Evolutionary conservation across 2,113 vertebrate species (phyloP).

Genomic region (Pseudopodoces humilis): DNA sequence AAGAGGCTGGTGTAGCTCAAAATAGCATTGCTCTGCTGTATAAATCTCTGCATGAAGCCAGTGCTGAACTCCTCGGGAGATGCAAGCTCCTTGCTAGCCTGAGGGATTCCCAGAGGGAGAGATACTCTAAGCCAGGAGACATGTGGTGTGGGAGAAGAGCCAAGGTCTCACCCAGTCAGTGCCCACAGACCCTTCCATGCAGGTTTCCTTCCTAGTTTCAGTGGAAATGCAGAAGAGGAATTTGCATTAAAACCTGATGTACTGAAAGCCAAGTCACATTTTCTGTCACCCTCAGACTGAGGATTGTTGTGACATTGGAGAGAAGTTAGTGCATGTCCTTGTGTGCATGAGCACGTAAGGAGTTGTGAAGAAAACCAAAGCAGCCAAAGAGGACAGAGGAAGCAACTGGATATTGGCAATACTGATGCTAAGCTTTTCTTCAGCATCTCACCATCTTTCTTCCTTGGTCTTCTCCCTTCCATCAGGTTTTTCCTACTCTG

Average conservation of each 20-base stretch:
- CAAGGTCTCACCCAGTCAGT: not conserved
- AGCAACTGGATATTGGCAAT: not conserved
- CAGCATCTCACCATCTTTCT: not conserved
- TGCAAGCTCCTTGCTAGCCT: not conserved
- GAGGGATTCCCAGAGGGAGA: not conserved
- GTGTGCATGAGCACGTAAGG: not conserved
- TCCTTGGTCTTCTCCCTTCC: not conserved
- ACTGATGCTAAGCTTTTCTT: not conserved
- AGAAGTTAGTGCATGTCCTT: not conserved
- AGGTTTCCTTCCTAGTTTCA: not conserved
- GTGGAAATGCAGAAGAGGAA: not conserved
- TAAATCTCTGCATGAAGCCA: not conserved
- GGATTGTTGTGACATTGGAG: not conserved
- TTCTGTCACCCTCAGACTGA: not conserved
- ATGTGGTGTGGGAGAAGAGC: accelerated
- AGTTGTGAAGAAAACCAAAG: not conserved
- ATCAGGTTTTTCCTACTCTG: not conserved
- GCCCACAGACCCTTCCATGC: accelerated
- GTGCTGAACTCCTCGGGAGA: not conserved
- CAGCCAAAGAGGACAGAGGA: not conserved
- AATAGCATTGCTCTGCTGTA: not conserved
- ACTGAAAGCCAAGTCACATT: not conserved
- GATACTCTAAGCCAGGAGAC: not conserved
- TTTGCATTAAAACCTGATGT: not conserved
- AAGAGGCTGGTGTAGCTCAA: not conserved